Evolutionary conservation across 1,140 invertebrate species (phyloP), one percentile per base, ranked within the genome.

Genomic region (Apis dorsata): DNA sequence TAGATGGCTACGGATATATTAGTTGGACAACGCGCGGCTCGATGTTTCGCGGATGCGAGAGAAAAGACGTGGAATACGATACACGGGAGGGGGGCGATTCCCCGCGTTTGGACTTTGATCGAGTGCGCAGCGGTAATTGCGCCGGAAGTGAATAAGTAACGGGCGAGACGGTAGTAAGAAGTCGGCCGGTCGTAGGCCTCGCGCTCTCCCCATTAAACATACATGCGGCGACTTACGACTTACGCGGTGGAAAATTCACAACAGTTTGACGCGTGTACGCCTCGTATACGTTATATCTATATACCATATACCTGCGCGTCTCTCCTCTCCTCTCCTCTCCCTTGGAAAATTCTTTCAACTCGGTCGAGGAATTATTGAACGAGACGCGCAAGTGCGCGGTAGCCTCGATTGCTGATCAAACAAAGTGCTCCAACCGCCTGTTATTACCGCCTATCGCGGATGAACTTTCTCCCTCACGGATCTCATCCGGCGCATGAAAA

Each of bases 61-160:
- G 55, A 34, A 17, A 44, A 34, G 51, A 60, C 11, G 73, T 53
- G 51, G 53, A 19, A 8, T 11, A 19, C 44, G 66, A 63, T 19
- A 44, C 12, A 21, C 24, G 10, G 80, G 72, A 70, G 84, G 86
- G 86, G 75, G 76, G 84, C 80, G 84, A 85, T 24, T 78, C 62
- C 68, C 68, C 70, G 70, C 34, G 79, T 84, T 80, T 85, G 74
- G 65, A 85, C 81, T 88, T 89, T 88, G 87, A 88, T 88, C 74
- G 78, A 88, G 86, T 73, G 85, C 78, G 76, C 76, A 19, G 65
- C 69, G 81, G 89, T 89, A 90, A 90, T 89, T 90, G 85, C 86
- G 73, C 80, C 69, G 81, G 63, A 81, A 82, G 87, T 92, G 89
- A 92, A 92, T 92, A 92, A 92, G 79, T 92, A 91, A 92, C 83